Base-by-base conservation (phyloP, 1,140 invertebrate genomes). In the Macrobrachium rosenbergii region DNA sequence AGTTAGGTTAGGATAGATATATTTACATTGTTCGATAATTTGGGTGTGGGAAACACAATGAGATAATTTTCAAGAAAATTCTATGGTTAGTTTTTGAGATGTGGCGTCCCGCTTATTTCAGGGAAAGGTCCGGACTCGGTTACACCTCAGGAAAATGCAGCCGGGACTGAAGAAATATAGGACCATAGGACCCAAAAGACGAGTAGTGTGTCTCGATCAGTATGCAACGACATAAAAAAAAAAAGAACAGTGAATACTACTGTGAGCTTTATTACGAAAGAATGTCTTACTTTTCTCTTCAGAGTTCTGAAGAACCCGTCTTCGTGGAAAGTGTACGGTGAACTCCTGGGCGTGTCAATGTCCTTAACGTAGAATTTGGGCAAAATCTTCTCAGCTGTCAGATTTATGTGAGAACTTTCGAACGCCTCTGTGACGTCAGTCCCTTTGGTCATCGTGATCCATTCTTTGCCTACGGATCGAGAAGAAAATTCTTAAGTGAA, bases 401-500 rank as follows among this genome's bases (percentile, higher is more conserved):
- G 28, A 52, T 17, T 52, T 95, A 90, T 89, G 95, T 95, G 91
- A 94, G 94, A 10, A 90, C 90, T 82, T 92, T 96, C 95, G 90
- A 96, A 96, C 6, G 94, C 93, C 91, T 96, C 95, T 0, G 95
- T 96, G 52, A 96, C 96, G 90, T 96, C 96, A 0, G 94, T 95
- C 0, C 95, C 95, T 90, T 83, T 77, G 5, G 90, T 90, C 45
- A 88, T 72, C 37, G 82, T 76, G 0, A 91, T 76, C 91, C 91
- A 91, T 16, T 82, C 83, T 52, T 23, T 45, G 16, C 89, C 89
- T 89, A 67, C 11, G 59, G 11, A 43, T 23, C 12, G 52, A 52
- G 7, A 52, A 52, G 12, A 3, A 37, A 52, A 10, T 52, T 10
- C 8, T 52, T 12, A 8, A 52, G 10, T 52, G 45, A 52, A 5